Evolutionary conservation across 2,797 vertebrate species (phyloP), one percentile per base, ranked within the genome.

Genomic region (Neosalanx taihuensis): DNA sequence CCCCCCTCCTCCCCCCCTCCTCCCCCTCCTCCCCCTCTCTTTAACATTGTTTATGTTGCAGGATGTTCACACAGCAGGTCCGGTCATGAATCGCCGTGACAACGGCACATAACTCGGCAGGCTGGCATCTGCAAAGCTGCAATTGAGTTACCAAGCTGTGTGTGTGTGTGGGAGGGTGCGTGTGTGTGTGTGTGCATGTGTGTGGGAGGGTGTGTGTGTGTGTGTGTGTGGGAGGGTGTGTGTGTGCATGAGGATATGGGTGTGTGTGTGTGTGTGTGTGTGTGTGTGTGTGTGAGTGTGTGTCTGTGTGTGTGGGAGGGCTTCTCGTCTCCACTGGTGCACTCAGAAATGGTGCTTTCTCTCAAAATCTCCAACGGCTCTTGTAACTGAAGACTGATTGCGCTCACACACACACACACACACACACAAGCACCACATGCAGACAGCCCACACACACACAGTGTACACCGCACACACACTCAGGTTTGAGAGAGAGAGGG

Each of bases 41-140:
- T 7, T 3, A 9, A 49, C 56, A 58, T 63, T 77, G 23, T 77
- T 78, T 72, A 72, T 72, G 74, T 74, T 65, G 37, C 72, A 70
- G 31, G 64, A 74, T 64, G 41, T 70, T 37, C 67, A 33, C 64
- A 33, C 58, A 64, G 58, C 69, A 64, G 53, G 51, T 6, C n/a
- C 13, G 31, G 33, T 60, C 6, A 69, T 65, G 41, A 73, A 79
- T 30, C 20, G 26, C 67, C 46, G 75, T 17, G 37, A 26, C 60
- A 70, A 46, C 5, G 67, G 56, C 64, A 78, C 75, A 62, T 73
- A 81, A 71, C 62, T 80, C 57, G 29, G 41, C 2, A 49, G 41
- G 69, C 26, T 17, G 62, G 61, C 51, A 30, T 71, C 75, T 71
- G 30, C 65, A n/a, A 33, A 70, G 7, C 68, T 41, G 33, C 56